These are phyloP conservation scores for cat (Felis catus) DNA, from an alignment of 2,113 vertebrate genomes.

Conservation along the genomic window F.catus_Fca126_mat1.0 CM031423.1:54771001-54771500, in stretches of 20 bases:
- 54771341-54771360: neutral
- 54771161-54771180: neutral
- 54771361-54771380: neutral
- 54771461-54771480: neutral
- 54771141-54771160: neutral
- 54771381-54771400: neutral
- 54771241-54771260: neutral
- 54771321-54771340: neutral
- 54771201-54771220: neutral
- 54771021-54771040: neutral
- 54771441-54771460: neutral
- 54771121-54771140: neutral
- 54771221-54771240: neutral
- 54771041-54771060: neutral
- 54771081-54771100: neutral
- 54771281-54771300: neutral
- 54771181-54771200: neutral
- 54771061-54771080: neutral
- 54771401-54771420: neutral
- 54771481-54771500: neutral
- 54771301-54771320: neutral
- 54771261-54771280: neutral
- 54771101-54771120: neutral
- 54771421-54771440: neutral
- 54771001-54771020: neutral